phyloP scores from a whole-genome alignment of 53 echinoderm and acorn worm genomes.

The Actinopyga echinites region DNA sequence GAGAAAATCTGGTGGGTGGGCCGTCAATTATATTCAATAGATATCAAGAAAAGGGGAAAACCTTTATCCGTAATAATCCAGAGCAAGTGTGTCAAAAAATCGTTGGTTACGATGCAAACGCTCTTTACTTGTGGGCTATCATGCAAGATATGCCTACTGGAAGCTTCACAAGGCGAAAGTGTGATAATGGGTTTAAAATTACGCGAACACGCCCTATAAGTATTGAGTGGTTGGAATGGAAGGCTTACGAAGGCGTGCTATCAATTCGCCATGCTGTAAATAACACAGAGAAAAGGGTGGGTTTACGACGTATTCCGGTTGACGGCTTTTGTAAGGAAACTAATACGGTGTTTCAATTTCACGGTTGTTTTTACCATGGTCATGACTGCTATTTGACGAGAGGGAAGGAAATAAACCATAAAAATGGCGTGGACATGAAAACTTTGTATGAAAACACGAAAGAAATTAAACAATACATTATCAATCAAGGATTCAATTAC shows the following conservation, averaged over 20 bases:
- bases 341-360: conserved; percentile 54
- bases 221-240: conserved; percentile 50
- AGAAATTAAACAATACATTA: background rate
- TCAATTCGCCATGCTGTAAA: conserved; percentile 39
- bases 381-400: conserved; percentile 40
- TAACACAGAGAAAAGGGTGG: conserved; percentile 43
- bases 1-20: conserved; percentile 57
- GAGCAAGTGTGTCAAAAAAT: conserved; percentile 20
- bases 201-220: background rate
- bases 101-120: conserved; percentile 50
- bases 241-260: background rate
- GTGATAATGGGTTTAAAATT: background rate
- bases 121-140: conserved; percentile 49
- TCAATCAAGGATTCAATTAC: background rate
- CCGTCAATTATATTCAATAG: conserved; percentile 61
- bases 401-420: background rate
- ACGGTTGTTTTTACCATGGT: conserved; percentile 63
- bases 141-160: conserved; percentile 64
- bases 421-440: conserved; percentile 1
- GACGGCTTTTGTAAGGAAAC: conserved; percentile 55
- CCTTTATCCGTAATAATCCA: background rate
- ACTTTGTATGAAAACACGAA: background rate
- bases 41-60: background rate
- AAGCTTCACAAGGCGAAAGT: background rate
- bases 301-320: conserved; percentile 30